These are phyloP conservation scores for Spodoptera littoralis DNA, from an alignment of 2,888 invertebrate species.

Conservation along the genomic window DNA sequence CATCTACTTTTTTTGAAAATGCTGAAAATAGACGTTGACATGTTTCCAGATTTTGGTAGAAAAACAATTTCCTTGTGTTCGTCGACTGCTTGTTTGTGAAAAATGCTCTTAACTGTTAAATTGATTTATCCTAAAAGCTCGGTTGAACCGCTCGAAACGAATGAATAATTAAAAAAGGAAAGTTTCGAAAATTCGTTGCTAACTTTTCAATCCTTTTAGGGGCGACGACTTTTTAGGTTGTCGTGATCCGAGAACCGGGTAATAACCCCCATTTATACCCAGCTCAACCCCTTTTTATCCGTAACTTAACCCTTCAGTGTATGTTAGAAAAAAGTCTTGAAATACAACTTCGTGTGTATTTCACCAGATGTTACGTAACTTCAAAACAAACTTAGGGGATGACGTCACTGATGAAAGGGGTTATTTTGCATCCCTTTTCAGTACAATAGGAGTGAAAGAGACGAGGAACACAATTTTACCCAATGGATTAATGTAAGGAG, in stretches of 20 bases:
- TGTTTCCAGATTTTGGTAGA: neutral
- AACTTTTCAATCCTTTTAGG: slow-evolving; percentile 39
- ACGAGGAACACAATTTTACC: slow-evolving; percentile 25
- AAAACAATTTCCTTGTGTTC: neutral
- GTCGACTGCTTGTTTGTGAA: slow-evolving; percentile 23
- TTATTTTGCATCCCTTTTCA: slow-evolving; percentile 12
- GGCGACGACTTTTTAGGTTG: slow-evolving; percentile 7
- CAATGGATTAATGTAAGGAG: slow-evolving; percentile 49
- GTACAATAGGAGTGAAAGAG: slow-evolving; percentile 20
- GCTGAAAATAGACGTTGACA: no score
- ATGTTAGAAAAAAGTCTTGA: neutral
- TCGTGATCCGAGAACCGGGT: slow-evolving; percentile 8
- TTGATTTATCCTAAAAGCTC: slow-evolving; percentile 22
- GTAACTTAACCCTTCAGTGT: slow-evolving; percentile 1
- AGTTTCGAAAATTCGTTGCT: slow-evolving; percentile 20
- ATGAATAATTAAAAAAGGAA: slow-evolving; percentile 37
- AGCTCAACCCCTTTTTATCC: slow-evolving; percentile 20
- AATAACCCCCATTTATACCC: slow-evolving; percentile 9
- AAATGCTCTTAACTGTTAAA: slow-evolving; percentile 31
- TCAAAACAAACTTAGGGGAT: slow-evolving; percentile 40
- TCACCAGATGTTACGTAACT: slow-evolving; percentile 6
- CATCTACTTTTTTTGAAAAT: no score
- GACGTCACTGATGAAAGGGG: slow-evolving; percentile 20
- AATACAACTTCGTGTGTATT: neutral
- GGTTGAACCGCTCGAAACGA: slow-evolving; percentile 23